Conservation (phyloP, 1,140 invertebrate species). For the Papilio aristodemus region DNA sequence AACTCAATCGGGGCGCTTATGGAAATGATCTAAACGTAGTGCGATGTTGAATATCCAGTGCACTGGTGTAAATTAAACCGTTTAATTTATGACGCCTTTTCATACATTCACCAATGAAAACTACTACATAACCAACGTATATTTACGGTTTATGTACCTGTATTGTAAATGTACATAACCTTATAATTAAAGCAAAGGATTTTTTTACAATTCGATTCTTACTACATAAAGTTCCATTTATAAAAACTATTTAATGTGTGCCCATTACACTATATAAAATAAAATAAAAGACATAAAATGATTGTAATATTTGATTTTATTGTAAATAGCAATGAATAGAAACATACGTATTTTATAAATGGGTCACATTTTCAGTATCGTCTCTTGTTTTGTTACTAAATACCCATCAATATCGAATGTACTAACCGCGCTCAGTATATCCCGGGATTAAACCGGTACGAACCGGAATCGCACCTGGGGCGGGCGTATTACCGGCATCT, state of each 20-base stretch:
- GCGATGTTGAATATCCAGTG: not conserved
- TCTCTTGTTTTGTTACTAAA: not conserved
- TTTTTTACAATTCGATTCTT: no score
- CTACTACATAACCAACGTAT: not conserved
- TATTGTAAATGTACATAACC: no score
- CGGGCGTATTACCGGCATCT: slow-evolving; percentile 19
- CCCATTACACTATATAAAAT: no score
- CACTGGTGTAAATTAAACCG: slow-evolving; percentile 12
- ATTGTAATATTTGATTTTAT: no score
- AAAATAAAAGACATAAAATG: no score
- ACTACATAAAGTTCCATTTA: no score
- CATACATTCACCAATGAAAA: not conserved
- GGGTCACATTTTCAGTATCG: not conserved
- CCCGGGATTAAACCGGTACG: slow-evolving; percentile 10
- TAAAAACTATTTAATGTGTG: no score
- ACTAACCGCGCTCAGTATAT: slow-evolving; percentile 13
- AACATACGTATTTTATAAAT: not conserved
- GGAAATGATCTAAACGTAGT: slow-evolving; percentile 16
- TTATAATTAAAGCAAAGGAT: no score
- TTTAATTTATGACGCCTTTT: slow-evolving; percentile 7
- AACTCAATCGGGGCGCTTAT: slow-evolving; percentile 14
- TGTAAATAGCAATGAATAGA: no score
- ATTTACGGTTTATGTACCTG: no score
- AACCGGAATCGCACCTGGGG: slow-evolving; percentile 25
- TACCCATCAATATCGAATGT: slow-evolving; percentile 23